phyloP scores from a whole-genome alignment of 1,140 invertebrate genomes.

The Plectrocnemia conspersa region DNA sequence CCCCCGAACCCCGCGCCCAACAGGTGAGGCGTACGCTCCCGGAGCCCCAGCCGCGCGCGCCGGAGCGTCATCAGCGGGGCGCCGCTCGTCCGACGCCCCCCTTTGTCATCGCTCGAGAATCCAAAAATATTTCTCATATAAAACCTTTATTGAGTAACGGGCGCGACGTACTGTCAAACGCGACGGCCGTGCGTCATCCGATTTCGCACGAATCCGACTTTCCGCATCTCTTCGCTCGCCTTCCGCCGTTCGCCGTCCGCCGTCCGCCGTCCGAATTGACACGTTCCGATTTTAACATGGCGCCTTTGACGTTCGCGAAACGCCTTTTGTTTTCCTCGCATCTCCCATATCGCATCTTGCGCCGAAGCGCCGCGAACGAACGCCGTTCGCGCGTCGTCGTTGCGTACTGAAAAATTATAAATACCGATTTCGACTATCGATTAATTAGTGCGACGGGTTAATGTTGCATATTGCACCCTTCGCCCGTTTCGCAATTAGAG shows the following conservation, averaged over 20 bases:
- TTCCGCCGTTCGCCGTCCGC: background rate
- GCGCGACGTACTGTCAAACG: no score
- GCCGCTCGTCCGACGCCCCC: background rate
- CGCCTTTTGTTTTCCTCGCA: background rate
- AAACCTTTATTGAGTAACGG: no score
- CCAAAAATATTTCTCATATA: no score
- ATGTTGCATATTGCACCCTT: no score
- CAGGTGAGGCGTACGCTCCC: background rate
- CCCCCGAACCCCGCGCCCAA: slow-evolving; percentile 1
- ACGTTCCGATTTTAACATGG: background rate
- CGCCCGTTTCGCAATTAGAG: no score
- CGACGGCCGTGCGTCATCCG: background rate
- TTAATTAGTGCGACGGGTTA: no score
- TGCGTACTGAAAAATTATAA: no score
- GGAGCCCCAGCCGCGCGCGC: background rate
- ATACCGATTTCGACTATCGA: no score
- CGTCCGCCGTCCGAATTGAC: background rate
- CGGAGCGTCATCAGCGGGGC: background rate
- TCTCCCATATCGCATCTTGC: background rate
- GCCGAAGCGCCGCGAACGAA: no score
- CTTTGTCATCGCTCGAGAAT: background rate
- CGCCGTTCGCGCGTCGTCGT: no score
- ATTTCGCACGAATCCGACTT: background rate
- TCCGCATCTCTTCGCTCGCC: background rate
- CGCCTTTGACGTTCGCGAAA: no score